phyloP scores from a whole-genome alignment of 2,888 invertebrate genomes.

The Lasioglossum zephyrum region DNA sequence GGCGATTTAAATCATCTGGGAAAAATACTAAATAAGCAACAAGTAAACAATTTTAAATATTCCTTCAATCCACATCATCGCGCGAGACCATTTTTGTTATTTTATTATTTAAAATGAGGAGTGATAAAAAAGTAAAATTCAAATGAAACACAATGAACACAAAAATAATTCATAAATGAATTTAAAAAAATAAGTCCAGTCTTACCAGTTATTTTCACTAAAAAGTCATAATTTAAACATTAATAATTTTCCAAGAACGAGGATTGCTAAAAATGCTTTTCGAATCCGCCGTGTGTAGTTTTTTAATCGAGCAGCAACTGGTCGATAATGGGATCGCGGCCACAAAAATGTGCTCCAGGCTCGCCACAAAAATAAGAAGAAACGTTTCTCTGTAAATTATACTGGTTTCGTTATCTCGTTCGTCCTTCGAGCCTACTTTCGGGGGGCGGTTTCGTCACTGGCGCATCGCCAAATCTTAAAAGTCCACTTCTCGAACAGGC shows the following conservation, averaged over 20 bases:
- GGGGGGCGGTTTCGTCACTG: background rate
- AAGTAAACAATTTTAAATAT: too few species aligned
- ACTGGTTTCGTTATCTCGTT: background rate
- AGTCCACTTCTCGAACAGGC: conserved; percentile 50
- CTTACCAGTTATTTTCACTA: too few species aligned
- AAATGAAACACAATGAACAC: too few species aligned
- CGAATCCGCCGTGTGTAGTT: background rate
- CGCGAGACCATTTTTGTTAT: too few species aligned
- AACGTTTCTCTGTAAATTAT: background rate
- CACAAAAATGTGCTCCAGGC: background rate
- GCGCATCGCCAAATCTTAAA: conserved; percentile 65
- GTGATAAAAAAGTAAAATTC: too few species aligned
- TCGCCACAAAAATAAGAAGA: background rate
- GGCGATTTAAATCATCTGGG: too few species aligned
- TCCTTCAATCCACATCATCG: too few species aligned
- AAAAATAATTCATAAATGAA: too few species aligned
- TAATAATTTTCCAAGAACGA: background rate
- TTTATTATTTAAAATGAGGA: too few species aligned
- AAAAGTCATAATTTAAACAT: too few species aligned
- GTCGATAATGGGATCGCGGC: background rate
- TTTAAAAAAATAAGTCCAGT: too few species aligned
- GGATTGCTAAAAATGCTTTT: background rate
- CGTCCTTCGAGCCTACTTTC: background rate
- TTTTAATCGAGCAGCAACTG: background rate
- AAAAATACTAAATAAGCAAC: too few species aligned